Conservation (phyloP, 2,113 vertebrate species). For the Orycteropus afer region DNA sequence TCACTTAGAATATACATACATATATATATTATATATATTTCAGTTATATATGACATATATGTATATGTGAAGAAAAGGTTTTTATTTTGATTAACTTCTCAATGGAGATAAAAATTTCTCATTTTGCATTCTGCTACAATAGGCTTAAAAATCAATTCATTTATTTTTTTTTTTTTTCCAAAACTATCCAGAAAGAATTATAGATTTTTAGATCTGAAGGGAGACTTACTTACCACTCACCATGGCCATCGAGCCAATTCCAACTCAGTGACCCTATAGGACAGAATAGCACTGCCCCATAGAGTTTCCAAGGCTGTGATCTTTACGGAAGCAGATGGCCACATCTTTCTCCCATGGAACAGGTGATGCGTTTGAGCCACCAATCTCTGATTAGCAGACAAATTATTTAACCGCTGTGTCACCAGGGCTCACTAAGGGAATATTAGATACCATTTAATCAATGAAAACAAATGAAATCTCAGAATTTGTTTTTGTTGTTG, state of each 20-base stretch:
- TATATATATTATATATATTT: background rate
- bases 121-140: background rate
- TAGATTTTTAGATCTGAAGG: background rate
- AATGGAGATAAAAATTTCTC: background rate
- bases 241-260: too few species aligned
- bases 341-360: too few species aligned
- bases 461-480: background rate
- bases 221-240: background rate
- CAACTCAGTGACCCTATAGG: too few species aligned
- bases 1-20: background rate
- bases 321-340: too few species aligned
- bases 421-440: too few species aligned
- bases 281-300: too few species aligned
- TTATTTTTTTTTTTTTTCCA: background rate
- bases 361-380: too few species aligned
- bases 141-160: conserved; percentile 22
- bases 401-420: too few species aligned
- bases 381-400: too few species aligned
- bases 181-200: background rate
- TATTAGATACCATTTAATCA: background rate
- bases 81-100: conserved; percentile 42
- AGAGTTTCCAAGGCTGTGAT: too few species aligned
- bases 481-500: background rate
- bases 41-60: background rate
- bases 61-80: background rate